Evolutionary conservation across 2,888 invertebrate species (phyloP), one percentile per base, ranked within the genome.

Genomic region (Mythimna albipuncta): DNA sequence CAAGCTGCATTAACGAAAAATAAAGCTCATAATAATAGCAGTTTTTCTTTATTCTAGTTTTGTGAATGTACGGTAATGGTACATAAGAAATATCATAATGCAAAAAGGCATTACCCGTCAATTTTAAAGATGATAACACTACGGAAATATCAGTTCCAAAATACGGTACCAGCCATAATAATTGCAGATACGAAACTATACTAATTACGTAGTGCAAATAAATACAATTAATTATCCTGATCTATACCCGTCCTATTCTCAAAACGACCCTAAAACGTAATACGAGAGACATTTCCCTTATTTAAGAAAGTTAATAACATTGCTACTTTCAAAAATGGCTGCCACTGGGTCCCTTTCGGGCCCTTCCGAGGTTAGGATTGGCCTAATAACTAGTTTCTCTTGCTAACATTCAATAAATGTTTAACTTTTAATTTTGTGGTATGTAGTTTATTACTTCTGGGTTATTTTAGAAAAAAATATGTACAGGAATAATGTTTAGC

Each of bases 271-370:
- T 64, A n/a, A 67, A 71, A 57, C 13, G 41, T 38, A 69, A 61
- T 44, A 81, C 21, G 32, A 9, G 26, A 35, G 7, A 58, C 66
- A 69, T 75, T 73, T 68, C 41, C 75, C 59, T 73, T 66, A 75
- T 69, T 71, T 38, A 68, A 67, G 63, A 66, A 69, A 81, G 64
- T 72, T 21, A 54, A 61, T 54, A 72, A 64, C 75, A n/a, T 72
- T 57, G 13, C n/a, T 75, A 35, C n/a, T 57, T 44, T 26, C 47
- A 58, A 74, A 69, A 71, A 61, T 38, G 62, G 32, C 52, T 21
- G 10, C 11, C 9, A 50, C 16, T 61, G 50, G 32, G 47, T 81
- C 58, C 58, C 59, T 32, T 72, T 71, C 9, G 32, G 47, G 72
- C 54, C 55, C 72, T 75, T 77, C 59, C 3, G 55, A 68, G 69